These are phyloP conservation scores for Morpho deidamia DNA, from an alignment of 2,888 invertebrate species.

Conservation along the genomic window DNA sequence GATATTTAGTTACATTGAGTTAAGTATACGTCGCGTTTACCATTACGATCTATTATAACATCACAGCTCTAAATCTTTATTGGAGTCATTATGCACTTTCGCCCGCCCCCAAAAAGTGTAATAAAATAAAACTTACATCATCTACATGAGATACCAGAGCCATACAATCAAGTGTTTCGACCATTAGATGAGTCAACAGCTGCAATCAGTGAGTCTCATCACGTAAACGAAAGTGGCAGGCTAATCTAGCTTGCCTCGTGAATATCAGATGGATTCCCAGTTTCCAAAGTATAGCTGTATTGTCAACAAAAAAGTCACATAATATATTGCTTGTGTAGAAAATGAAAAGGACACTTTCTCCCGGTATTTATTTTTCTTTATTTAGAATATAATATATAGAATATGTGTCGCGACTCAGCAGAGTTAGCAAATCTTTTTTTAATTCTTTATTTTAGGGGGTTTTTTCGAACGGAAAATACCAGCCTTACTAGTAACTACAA, in stretches of 20 bases:
- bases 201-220: constrained; percentile 25
- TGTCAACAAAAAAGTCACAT: neutral
- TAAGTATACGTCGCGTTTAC: no score
- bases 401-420: no score
- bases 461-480: no score
- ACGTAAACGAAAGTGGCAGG: constrained; percentile 33
- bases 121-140: neutral
- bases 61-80: neutral
- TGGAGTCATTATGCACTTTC: neutral
- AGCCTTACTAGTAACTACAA: no score
- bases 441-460: no score
- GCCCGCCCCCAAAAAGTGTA: neutral
- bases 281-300: constrained; percentile 15
- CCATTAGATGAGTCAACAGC: constrained; percentile 7
- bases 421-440: no score
- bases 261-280: constrained; percentile 23
- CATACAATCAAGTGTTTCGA: neutral
- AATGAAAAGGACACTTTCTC: neutral
- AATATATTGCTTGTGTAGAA: neutral
- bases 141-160: neutral
- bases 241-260: constrained; percentile 29
- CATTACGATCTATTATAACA: no score
- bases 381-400: no score
- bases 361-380: no score
- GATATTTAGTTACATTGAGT: no score